Base-by-base conservation (phyloP, 2,888 invertebrate species). In the Acleris sparsana region DNA sequence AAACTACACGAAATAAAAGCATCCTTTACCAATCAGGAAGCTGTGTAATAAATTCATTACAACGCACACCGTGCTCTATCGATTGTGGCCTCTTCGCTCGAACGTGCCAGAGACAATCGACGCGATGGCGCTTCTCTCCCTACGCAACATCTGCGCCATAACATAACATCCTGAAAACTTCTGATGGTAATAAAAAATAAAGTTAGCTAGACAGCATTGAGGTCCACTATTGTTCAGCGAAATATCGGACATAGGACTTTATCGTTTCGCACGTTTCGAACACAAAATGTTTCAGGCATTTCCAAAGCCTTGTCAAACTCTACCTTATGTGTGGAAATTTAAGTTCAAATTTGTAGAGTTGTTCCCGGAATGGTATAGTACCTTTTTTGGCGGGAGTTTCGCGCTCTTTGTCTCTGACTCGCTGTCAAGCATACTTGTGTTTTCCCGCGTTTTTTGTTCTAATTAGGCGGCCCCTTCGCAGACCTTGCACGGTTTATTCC, bases 361-460 rank as follows among this genome's bases (percentile, higher is more conserved):
- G 57, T 51, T 55, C 9, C 55, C 39, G 53, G 53, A 48, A 69
- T 63, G 73, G 74, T 77, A 81, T 89, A 78, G 76, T 82, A 84
- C 83, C 81, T 91, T 90, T 86, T 84, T 82, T 79, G 78, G 73
- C 70, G 77, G 77, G 75, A 80, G 79, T 78, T 79, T 77, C 76
- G 75, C 76, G 85, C 83, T 85, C 91, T 92, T 92, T 92, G 91
- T 92, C 88, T 91, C 88, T 88, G 88, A 83, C 86, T 90, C 88
- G 85, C 88, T 90, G 90, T 91, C 89, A 90, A 92, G 92, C 87
- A 80, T 89, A 87, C 92, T 92, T 88, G 84, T 90, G 88, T 90
- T 88, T 89, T 89, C 89, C 89, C 91, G 90, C 90, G 88, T 89
- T 92, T 91, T 92, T 92, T 92, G 92, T 91, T 91, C 88, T 91